Evolutionary conservation across 1,140 invertebrate species (phyloP), one percentile per base, ranked within the genome.

Genomic region (Bombus superbus): DNA sequence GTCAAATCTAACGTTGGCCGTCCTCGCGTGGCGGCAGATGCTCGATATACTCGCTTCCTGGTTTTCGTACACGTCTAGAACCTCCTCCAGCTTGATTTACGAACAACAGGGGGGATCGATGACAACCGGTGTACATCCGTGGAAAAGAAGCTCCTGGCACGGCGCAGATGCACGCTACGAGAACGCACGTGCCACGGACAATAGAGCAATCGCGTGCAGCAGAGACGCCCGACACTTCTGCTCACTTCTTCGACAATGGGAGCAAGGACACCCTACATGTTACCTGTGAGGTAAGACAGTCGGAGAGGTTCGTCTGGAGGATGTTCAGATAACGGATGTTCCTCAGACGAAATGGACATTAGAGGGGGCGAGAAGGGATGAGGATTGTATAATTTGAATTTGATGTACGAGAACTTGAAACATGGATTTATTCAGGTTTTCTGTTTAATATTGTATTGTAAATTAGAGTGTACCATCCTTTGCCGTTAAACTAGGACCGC

Each of bases 71-170:
- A 72, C 38, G 73, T 71, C n/a, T n/a, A 40, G 38, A 71, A 22
- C 28, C 18, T 64, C 53, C 44, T 53, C 62, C 80, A 53, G 72
- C 62, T 76, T 75, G 71, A 89, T 89, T 88, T 68, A 73, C 57
- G 74, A 35, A 88, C 87, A 66, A 85, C 57, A 44, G 53, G 6
- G 32, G 53, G 77, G 80, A 83, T 88, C 83, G 83, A 88, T 86
- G 87, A 83, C 76, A 85, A 83, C 87, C 80, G 84, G 88, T 88
- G 80, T 81, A 77, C 18, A 78, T 81, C 59, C 64, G 84, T 86
- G 79, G 62, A 76, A 81, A 87, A 59, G 66, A 35, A 85, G 59
- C 59, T 88, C 68, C 69, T 66, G 40, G 25, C 47, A 11, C 64
- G 75, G 66, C 69, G 81, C 88, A 90, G 88, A 89, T 89, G 87